Percentiles rank a stretch among this genome's conserved stretches.
Conservation (phyloP, 2,888 invertebrate species). For the Alloplasta piceator region DNA sequence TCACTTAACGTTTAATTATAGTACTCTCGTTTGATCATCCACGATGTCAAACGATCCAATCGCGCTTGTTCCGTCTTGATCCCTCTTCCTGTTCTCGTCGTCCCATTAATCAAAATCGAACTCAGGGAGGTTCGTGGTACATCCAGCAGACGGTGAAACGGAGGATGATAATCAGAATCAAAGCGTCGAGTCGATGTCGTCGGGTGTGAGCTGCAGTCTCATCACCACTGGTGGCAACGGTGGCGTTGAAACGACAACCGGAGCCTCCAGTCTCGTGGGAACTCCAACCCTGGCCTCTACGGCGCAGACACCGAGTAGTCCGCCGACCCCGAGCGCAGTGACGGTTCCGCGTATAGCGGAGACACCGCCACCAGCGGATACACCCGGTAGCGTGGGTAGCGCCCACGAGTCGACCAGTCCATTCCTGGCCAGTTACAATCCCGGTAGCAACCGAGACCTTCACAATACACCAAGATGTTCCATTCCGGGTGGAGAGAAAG, state of each 20-base stretch:
- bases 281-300: constrained; percentile 75
- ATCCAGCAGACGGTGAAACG: constrained; percentile 81
- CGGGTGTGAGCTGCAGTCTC: constrained; percentile 10
- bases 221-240: constrained; percentile 16
- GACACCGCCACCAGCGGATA: constrained; percentile 82
- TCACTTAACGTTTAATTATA: too few species aligned
- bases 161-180: constrained; percentile 71
- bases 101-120: constrained; percentile 73
- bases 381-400: constrained; percentile 81
- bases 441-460: constrained; percentile 75
- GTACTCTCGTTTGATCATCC: too few species aligned
- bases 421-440: constrained; percentile 82
- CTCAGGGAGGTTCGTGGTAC: constrained; percentile 83
- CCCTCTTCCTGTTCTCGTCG: constrained; percentile 17
- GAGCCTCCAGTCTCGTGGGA: constrained; percentile 71
- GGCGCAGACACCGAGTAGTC: constrained; percentile 77
- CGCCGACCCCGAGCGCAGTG: constrained; percentile 76
- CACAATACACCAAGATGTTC: constrained; percentile 79
- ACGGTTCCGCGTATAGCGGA: constrained; percentile 79
- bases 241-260: constrained; percentile 52
- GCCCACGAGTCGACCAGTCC: constrained; percentile 83
- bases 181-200: constrained; percentile 20
- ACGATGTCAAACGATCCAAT: too few species aligned
- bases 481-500: constrained; percentile 81
- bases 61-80: neutral